Conservation (phyloP, 2,113 vertebrate genomes). For the Muntiacus muntjak region DNA sequence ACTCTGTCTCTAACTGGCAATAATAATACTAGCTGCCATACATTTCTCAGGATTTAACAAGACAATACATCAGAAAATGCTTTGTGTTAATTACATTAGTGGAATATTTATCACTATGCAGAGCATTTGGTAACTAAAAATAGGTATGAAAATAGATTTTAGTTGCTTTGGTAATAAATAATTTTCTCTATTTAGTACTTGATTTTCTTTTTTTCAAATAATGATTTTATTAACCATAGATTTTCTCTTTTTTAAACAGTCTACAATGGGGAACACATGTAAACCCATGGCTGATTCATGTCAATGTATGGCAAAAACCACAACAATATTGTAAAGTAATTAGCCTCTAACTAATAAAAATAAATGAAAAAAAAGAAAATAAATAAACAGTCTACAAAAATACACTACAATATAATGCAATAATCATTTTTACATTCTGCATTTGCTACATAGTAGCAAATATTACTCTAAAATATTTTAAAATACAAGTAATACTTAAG, state of each 20-base stretch:
- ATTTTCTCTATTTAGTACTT: neutral
- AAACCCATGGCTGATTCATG: no score
- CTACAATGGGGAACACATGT: neutral
- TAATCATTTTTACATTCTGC: slow-evolving; percentile 2
- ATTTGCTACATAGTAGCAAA: neutral
- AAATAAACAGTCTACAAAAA: neutral
- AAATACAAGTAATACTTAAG: neutral
- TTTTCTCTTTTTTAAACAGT: neutral
- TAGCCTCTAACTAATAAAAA: no score
- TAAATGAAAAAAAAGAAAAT: no score
- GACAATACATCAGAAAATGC: neutral
- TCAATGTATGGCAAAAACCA: no score
- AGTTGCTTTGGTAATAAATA: neutral
- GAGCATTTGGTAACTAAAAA: slow-evolving; percentile 31
- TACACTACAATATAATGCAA: neutral
- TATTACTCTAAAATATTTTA: neutral
- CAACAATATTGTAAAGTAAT: no score
- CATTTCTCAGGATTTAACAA: neutral
- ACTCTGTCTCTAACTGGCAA: neutral
- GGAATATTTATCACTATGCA: neutral
- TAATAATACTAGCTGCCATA: neutral
- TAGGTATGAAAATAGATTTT: neutral
- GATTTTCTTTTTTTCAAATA: neutral
- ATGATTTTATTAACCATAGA: neutral
- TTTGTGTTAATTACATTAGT: neutral